These are phyloP conservation scores for Torymus texanus DNA, from an alignment of 2,888 invertebrate genomes.

Conservation along the genomic window DNA sequence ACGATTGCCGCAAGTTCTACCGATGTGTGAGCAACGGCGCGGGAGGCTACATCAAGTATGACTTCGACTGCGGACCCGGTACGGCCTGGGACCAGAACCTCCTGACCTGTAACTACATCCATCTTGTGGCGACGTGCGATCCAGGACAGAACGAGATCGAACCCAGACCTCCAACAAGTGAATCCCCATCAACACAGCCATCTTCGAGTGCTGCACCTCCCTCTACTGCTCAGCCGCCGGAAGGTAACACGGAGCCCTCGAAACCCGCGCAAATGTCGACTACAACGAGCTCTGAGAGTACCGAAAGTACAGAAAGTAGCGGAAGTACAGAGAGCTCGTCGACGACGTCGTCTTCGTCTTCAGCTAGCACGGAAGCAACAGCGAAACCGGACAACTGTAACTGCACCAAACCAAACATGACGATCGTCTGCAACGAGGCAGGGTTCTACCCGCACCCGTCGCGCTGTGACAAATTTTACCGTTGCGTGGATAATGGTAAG, in stretches of 20 bases:
- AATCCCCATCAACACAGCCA: slow-evolving; percentile 20
- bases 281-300: slow-evolving; percentile 2
- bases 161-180: slow-evolving; percentile 29
- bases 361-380: slow-evolving; percentile 41
- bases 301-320: slow-evolving; percentile 8
- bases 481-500: slow-evolving; percentile 81
- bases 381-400: slow-evolving; percentile 59
- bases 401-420: slow-evolving; percentile 63
- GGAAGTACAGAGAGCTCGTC: slow-evolving; percentile 9
- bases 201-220: slow-evolving; percentile 27
- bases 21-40: slow-evolving; percentile 79
- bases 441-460: slow-evolving; percentile 81
- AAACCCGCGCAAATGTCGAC: slow-evolving; percentile 33
- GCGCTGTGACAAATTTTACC: slow-evolving; percentile 81
- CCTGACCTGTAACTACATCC: slow-evolving; percentile 82
- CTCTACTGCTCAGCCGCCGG: slow-evolving; percentile 17
- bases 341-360: slow-evolving; percentile 12
- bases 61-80: slow-evolving; percentile 84
- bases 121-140: slow-evolving; percentile 64
- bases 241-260: slow-evolving; percentile 43
- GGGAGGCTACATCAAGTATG: slow-evolving; percentile 79
- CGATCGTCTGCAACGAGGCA: slow-evolving; percentile 76
- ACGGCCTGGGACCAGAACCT: slow-evolving; percentile 86
- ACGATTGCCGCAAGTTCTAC: slow-evolving; percentile 85
- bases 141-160: slow-evolving; percentile 47